Evolutionary conservation across 2,113 vertebrate species (phyloP), one percentile per base, ranked within the genome.

Genomic region (Lipophrys pholis): DNA sequence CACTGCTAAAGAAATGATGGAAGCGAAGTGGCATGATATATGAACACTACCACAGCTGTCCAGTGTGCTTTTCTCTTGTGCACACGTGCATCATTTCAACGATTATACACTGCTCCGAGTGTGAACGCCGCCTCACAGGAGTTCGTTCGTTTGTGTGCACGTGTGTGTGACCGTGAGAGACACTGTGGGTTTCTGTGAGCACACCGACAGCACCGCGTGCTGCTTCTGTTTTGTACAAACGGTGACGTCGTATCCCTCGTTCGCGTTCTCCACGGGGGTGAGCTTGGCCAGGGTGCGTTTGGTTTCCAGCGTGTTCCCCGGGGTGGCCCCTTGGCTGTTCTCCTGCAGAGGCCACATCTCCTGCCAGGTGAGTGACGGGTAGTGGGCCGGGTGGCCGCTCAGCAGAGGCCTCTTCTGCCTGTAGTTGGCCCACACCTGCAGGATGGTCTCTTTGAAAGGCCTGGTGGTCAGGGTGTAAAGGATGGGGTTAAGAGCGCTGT

Each of bases 401-500:
- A 93, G 89, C 49, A 90, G 78, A 3, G 95, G 94, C 77, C 92
- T 93, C 83, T 85, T 91, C 87, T 96, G 95, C 64, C 93, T 94
- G 91, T 97, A 97, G 90, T 98, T 97, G 35, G 94, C 90, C 97
- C 97, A 99, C 60, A 96, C 91, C 80, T 96, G 97, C 67, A 95
- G 89, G 38, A 99, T 95, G 87, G 96, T 98, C 93, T 99, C 97
- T 88, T 97, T 99, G 90, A 99, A 99, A 63, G 97, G 96, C 69
- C 97, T 92, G 1, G 97, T 99, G 43, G 97, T 99, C 88, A 99
- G 90, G 4, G 97, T 99, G 88, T 99, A 99, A 39, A 99, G 95
- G 88, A 99, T 96, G 74, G 97, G 97, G 81, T 99, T 99, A 60
- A 99, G 92, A 82, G 97, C 97, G 9, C 97, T 99, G 66, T 99